Percentiles rank a stretch among this genome's conserved stretches.
Conservation (phyloP, 2,797 vertebrate species). For the Sciaenops ocellatus region DNA sequence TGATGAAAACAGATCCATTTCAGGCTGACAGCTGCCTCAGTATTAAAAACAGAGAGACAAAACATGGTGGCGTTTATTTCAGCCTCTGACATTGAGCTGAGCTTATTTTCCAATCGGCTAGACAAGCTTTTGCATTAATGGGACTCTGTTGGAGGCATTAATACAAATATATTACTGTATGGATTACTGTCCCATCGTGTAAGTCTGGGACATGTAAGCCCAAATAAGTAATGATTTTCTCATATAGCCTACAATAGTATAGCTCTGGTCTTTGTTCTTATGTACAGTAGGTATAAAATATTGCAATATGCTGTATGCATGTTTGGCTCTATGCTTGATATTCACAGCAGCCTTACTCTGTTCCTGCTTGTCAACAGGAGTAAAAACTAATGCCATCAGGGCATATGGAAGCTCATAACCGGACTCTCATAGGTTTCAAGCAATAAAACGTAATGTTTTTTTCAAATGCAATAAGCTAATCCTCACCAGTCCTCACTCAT, state of each 20-base stretch:
- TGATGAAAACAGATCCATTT: slow-evolving; percentile 49
- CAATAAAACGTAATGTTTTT: slow-evolving; percentile 57
- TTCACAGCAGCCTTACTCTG: slow-evolving; percentile 8
- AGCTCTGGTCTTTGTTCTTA: not conserved
- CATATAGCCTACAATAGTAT: slow-evolving; percentile 14
- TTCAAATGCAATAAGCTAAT: slow-evolving; percentile 64
- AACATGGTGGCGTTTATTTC: slow-evolving; percentile 24
- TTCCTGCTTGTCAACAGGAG: slow-evolving; percentile 31
- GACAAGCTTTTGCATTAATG: slow-evolving; percentile 42
- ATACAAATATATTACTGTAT: slow-evolving; percentile 58
- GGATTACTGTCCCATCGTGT: slow-evolving; percentile 30
- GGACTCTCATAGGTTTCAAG: slow-evolving; percentile 42
- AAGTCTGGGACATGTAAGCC: slow-evolving; percentile 19
- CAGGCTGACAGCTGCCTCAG: slow-evolving; percentile 9
- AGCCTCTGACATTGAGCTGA: slow-evolving; percentile 27
- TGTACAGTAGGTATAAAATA: slow-evolving; percentile 34
- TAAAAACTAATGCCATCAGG: slow-evolving; percentile 52
- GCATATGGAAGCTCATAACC: slow-evolving; percentile 52
- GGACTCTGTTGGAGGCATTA: slow-evolving; percentile 41
- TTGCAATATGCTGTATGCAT: slow-evolving; percentile 39
- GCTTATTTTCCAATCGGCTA: slow-evolving; percentile 33
- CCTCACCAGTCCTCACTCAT: slow-evolving; percentile 43
- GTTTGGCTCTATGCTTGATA: slow-evolving; percentile 20
- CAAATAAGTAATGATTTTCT: slow-evolving; percentile 49
- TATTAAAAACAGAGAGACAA: slow-evolving; percentile 1